Evolutionary conservation across 2,888 invertebrate species (phyloP), one percentile per base, ranked within the genome.

Genomic region (Coelopa pilipes): DNA sequence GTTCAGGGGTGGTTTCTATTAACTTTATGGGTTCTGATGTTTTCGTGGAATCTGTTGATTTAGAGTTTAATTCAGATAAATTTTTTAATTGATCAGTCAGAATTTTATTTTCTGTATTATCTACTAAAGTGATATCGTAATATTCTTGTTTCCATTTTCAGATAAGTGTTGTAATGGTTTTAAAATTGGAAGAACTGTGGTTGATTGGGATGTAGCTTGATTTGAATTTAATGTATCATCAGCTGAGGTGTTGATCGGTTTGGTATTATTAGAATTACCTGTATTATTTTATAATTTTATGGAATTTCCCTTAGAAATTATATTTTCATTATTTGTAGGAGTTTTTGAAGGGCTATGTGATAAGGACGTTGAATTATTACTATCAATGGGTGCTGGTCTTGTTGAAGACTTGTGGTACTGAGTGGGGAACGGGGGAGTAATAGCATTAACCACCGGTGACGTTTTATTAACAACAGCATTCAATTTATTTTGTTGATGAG

Each of bases 401-500:
- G 65, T 73, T 68, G 77, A 74, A 24, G 79, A 79, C 68, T 82
- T 82, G 24, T 80, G 81, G 74, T 79, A 78, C 73, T 80, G 80
- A 66, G 79, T 74, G 53, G 81, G 72, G 66, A 79, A 78, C 50
- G 81, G 80, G 57, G 79, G 76, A n/a, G 80, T 77, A 68, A 79
- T 78, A 12, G 78, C 77, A 62, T 78, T 80, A 5, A 78, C 78
- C 47, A 78, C 70, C 24, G 81, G 79, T 11, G 78, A 76, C 4
- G 78, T 76, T 75, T 81, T 81, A 62, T n/a, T 49, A 53, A 24
- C 24, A 59, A 68, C 74, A 17, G 75, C 74, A 15, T 76, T 78
- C 19, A 80, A 79, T 68, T 79, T 80, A 24, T 79, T 81, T 76
- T 81, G 81, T 34, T 82, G 82, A 68, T 81, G 81, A 9, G 81